phyloP scores from a whole-genome alignment of 2,888 invertebrate species.

The Heliconius ethilla region DNA sequence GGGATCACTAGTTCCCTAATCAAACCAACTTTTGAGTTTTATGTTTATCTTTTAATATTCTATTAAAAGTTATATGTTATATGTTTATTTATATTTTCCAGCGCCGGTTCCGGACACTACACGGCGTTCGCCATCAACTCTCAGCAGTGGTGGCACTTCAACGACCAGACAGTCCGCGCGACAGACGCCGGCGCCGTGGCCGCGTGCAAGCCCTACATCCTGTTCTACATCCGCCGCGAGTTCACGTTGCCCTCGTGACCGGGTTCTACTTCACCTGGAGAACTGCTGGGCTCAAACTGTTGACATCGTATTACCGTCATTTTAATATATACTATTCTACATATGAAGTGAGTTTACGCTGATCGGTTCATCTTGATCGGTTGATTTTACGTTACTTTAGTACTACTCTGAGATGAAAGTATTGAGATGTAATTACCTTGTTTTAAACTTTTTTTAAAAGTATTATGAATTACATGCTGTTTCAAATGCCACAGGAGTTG shows the following conservation, averaged over 20 bases:
- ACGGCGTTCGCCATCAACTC: slow-evolving; percentile 91
- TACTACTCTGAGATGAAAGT: too few relatives aligned
- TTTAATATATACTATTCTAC: slow-evolving; percentile 91
- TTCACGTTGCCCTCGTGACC: slow-evolving; percentile 68
- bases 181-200: slow-evolving; percentile 85
- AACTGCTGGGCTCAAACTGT: too few relatives aligned
- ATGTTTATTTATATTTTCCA: slow-evolving; percentile 62
- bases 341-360: slow-evolving; percentile 84
- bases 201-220: slow-evolving; percentile 91
- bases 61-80: too few relatives aligned
- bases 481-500: neutral
- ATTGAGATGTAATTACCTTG: too few relatives aligned
- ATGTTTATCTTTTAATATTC: too few relatives aligned
- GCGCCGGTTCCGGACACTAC: slow-evolving; percentile 92
- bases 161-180: slow-evolving; percentile 90
- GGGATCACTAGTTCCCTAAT: too few relatives aligned
- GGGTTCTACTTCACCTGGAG: neutral
- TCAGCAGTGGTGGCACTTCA: slow-evolving; percentile 92
- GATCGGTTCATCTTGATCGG: neutral
- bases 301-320: neutral
- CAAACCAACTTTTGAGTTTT: too few relatives aligned
- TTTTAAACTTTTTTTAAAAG: neutral
- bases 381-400: too few relatives aligned
- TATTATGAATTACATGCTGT: neutral
- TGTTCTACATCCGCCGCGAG: slow-evolving; percentile 90